phyloP scores from a whole-genome alignment of 1,140 invertebrate species.

The Aphaenogaster floridana region DNA sequence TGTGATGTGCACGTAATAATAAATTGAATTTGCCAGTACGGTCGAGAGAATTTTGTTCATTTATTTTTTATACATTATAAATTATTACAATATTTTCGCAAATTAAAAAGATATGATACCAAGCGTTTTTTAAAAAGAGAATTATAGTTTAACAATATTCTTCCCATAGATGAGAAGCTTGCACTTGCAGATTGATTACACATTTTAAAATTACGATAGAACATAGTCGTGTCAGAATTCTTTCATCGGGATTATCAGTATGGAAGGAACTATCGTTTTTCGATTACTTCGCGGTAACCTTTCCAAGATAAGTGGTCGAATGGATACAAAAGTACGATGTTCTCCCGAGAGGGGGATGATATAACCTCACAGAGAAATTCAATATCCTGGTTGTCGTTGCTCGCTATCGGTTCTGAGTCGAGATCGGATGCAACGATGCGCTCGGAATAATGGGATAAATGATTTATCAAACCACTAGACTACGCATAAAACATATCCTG shows the following conservation, averaged over 20 bases:
- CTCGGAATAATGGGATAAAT: conserved; percentile 27
- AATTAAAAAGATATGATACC: not conserved
- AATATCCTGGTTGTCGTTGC: conserved; percentile 71
- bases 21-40: too few species aligned
- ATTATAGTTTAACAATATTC: not conserved
- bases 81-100: not conserved
- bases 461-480: conserved; percentile 15
- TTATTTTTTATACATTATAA: conserved; percentile 11
- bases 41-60: too few species aligned
- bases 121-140: not conserved
- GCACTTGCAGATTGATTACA: not conserved
- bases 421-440: conserved; percentile 56
- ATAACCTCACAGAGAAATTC: conserved; percentile 54
- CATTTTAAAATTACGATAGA: conserved; percentile 40
- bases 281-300: conserved; percentile 25
- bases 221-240: not conserved
- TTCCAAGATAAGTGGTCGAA: conserved; percentile 55
- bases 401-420: conserved; percentile 35
- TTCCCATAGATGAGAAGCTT: not conserved
- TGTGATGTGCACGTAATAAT: too few species aligned
- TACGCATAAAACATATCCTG: not conserved
- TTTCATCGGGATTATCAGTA: conserved; percentile 10
- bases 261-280: conserved; percentile 38
- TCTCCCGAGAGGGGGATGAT: conserved; percentile 15
- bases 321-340: conserved; percentile 53